Base-by-base conservation (phyloP, 2,888 invertebrate genomes). In the Dicyrtoma fusca region DNA sequence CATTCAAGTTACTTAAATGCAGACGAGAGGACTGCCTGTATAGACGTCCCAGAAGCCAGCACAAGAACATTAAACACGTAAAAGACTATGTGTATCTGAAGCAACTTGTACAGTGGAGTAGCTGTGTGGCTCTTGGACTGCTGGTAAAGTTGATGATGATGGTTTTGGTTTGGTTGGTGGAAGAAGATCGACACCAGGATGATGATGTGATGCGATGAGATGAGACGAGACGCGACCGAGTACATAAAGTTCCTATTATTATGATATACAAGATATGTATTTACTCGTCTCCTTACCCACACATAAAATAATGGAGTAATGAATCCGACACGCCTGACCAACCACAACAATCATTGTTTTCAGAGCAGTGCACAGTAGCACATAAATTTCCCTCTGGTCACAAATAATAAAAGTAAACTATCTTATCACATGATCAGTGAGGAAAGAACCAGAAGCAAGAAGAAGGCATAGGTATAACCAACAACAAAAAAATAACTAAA, bases 271-370 rank as follows among this genome's bases (percentile, higher is more conserved):
- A 34, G 34, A 34, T 34, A 34, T 34, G 34, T 34, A 34, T 8
- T 34, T 8, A 3, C 34, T 34, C 8, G 34, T 19, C 17, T 19
- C 10, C 53, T 57, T 3, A 57, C 26, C 23, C 21, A 25, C 3
- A 25, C 26, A 57, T 34, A 57, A 57, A 26, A 57, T 57, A 57
- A 57, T 57, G 34, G 61, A 61, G 68, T 42, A 42, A 68, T 55
- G 66, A 76, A 77, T 77, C 75, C 69, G 77, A 76, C 77, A 77
- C 79, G 77, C 76, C 76, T 79, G 77, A 79, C 77, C 75, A 75
- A 69, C 74, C 71, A 61, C 77, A 71, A 71, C 71, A 63, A 53
- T 51, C 51, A 71, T 71, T 71, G 71, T 74, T 71, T 64, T 64
- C 34, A 62, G 49, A 62, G 62, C 51, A 51, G 51, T 53, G 53